Evolutionary conservation across 2,797 vertebrate species (phyloP), one percentile per base, ranked within the genome.

Genomic region (Chromobotia macracanthus): DNA sequence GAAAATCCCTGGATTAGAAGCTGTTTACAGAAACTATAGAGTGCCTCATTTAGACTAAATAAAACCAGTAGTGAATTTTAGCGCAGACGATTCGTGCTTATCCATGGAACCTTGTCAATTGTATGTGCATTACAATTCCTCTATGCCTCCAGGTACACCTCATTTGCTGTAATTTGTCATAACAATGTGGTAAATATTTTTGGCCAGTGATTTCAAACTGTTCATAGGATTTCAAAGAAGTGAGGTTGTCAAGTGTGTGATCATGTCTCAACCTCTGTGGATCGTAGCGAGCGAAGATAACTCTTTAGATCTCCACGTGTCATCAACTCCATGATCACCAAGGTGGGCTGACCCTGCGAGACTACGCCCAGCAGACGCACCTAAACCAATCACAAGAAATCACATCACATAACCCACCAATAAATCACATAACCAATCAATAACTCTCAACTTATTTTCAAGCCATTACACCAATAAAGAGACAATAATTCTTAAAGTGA

Each of bases 261-360:
- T 23, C 3, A 12, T 48, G 38, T 41, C 10, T 8, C 76, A 88
- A 97, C 97, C 94, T 99, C 96, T 89, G 95, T 95, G 15, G 97
- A 95, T 48, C 97, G 93, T 58, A 99, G 91, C 8, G 96, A 98
- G 74, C 98, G 93, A 72, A 99, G 88, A 73, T 99, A 96, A 87
- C 96, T 99, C 92, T 99, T 99, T 79, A 99, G 93, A 85, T 99
- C 98, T 1, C 98, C 98, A 7, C 94, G 94, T 0, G 97, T 98
- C 98, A 99, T 99, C 87, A 99, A 92, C 84, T 99, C 98, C 98
- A 99, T 99, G 90, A 99, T 98, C 84, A 99, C 98, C 89, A 99
- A 89, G 0, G 97, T 99, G 65, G 98, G 98, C 80, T 99, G 98
- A 74, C 97, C 98, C 90, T 99, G 97, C 74, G 97, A 99, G 74